phyloP scores from a whole-genome alignment of 1,140 invertebrate genomes.

The Drosophila lacteicornis region DNA sequence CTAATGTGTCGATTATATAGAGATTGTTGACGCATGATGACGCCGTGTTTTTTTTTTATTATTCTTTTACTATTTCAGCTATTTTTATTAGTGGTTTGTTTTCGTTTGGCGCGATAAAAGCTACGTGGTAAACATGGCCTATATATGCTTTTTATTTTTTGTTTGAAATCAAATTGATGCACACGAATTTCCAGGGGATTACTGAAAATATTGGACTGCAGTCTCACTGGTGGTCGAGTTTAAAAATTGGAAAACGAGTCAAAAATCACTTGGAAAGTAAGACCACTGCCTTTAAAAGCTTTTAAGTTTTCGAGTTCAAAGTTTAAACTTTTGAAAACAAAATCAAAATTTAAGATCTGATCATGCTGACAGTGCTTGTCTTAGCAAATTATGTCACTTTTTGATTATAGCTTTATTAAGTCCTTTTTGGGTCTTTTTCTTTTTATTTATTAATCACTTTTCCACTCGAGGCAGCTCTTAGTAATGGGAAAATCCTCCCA shows the following conservation, averaged over 20 bases:
- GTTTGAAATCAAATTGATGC: not conserved
- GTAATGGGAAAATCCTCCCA: conserved; percentile 22
- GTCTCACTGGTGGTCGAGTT: too few species aligned
- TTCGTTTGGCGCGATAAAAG: conserved; percentile 26
- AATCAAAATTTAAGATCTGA: not conserved
- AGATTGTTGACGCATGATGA: conserved; percentile 27
- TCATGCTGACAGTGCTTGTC: too few species aligned
- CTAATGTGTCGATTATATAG: not conserved
- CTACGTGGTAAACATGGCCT: conserved; percentile 2
- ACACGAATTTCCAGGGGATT: not conserved
- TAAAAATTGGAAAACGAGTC: not conserved
- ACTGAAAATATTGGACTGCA: not conserved
- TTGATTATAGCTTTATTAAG: not conserved
- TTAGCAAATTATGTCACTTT: not conserved
- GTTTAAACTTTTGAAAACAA: not conserved
- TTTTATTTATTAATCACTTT: conserved; percentile 3
- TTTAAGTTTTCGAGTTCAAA: too few species aligned
- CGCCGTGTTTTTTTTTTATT: not conserved
- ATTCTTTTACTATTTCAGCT: conserved; percentile 17
- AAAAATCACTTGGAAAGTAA: not conserved
- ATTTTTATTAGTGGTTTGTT: conserved; percentile 35
- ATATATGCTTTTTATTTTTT: not conserved
- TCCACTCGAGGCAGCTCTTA: conserved; percentile 1
- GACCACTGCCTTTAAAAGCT: not conserved
- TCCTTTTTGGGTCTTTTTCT: not conserved